These are phyloP conservation scores for Herminia tarsipennalis DNA, from an alignment of 2,888 invertebrate genomes.

Conservation along the genomic window DNA sequence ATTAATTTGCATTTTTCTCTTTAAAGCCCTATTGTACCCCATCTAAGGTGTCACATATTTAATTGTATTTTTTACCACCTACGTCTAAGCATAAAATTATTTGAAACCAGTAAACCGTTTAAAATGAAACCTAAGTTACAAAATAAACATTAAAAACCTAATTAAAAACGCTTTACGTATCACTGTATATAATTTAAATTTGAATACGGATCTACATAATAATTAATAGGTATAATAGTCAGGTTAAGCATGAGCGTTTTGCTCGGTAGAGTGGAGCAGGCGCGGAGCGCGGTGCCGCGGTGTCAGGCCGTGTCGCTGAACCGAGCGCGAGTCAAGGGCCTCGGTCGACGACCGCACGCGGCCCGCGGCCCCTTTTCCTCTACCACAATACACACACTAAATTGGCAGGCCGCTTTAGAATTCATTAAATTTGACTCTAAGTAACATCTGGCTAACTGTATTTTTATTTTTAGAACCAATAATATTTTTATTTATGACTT, in stretches of 20 bases:
- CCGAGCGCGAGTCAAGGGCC: constrained; percentile 82
- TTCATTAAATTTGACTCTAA: constrained; percentile 47
- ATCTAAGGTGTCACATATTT: no score
- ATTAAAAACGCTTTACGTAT: background rate
- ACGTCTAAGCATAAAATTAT: no score
- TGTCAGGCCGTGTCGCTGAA: constrained; percentile 78
- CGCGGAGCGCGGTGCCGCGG: constrained; percentile 45
- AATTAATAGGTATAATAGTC: no score
- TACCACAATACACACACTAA: constrained; percentile 66
- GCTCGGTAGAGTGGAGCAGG: constrained; percentile 4
- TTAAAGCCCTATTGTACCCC: no score
- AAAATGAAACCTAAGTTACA: no score
- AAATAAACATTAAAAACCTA: no score
- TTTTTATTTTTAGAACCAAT: constrained; percentile 25
- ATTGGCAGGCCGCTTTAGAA: constrained; percentile 63
- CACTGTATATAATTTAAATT: no score
- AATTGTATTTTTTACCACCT: no score
- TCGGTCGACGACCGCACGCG: constrained; percentile 81
- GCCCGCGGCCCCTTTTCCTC: constrained; percentile 66
- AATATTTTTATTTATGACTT: no score
- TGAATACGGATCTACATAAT: no score
- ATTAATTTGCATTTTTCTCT: no score
- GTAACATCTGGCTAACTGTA: constrained; percentile 42
- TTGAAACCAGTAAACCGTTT: no score
- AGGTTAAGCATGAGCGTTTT: background rate